Conservation (phyloP, 1,140 invertebrate species). For the Araneus ventricosus region DNA sequence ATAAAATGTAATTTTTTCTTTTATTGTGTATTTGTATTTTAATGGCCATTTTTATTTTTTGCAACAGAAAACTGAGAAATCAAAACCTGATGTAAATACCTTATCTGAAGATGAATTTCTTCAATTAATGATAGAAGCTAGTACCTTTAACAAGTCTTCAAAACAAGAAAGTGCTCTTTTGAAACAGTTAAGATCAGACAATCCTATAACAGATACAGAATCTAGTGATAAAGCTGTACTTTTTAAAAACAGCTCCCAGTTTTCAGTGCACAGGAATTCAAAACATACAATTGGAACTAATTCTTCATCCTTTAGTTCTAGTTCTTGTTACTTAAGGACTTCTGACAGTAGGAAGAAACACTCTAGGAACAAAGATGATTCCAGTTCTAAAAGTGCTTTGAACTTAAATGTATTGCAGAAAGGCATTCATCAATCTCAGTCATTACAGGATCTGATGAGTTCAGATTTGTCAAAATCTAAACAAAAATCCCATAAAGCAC, state of each 20-base stretch:
- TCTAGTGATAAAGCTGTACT: conserved; percentile 2
- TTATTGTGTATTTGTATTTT: not conserved
- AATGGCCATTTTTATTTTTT: not conserved
- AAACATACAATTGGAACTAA: not conserved
- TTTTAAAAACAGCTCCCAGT: conserved; percentile 8
- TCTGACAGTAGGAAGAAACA: conserved; percentile 48
- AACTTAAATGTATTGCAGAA: conserved; percentile 80
- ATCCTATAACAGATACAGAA: conserved; percentile 41
- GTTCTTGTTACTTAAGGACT: conserved; percentile 4
- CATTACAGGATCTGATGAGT: conserved; percentile 83
- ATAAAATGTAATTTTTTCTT: not conserved
- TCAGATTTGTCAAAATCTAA: conserved; percentile 66
- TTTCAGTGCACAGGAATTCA: conserved; percentile 1
- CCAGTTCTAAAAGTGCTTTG: conserved; percentile 82
- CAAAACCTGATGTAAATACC: conserved; percentile 34
- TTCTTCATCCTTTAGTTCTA: conserved; percentile 43
- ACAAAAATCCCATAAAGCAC: conserved; percentile 51
- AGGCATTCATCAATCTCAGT: conserved; percentile 76
- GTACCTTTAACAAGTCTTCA: conserved; percentile 88
- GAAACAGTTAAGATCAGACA: conserved; percentile 83
- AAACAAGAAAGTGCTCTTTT: conserved; percentile 86
- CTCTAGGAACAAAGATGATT: conserved; percentile 80
- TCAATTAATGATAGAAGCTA: conserved; percentile 87
- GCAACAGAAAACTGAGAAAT: not conserved
- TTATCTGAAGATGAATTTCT: conserved; percentile 64